Base-by-base conservation (phyloP, 2,888 invertebrate genomes). In the Endotricha flammealis region DNA sequence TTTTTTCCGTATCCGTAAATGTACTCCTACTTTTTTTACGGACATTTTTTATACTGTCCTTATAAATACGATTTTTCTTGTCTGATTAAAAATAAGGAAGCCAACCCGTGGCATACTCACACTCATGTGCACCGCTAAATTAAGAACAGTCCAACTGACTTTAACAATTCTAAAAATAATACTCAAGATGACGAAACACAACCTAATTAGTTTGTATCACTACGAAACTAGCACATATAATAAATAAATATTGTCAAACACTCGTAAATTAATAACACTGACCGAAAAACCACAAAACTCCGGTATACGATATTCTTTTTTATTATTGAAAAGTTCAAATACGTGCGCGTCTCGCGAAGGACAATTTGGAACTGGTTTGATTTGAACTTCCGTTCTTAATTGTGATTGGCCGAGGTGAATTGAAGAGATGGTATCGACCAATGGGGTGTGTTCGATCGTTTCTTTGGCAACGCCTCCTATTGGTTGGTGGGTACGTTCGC, bases 161-260 rank as follows among this genome's bases (percentile, higher is more conserved):
- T 75, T 76, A 79, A 80, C 82, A 81, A 77, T 64, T 64, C 82
- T 85, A 85, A 80, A 83, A 83, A 83, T 83, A 82, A 71, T 64
- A 57, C 60, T 60, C 60, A 59, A 60, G 65, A 53, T 80, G 76
- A 79, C 73, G 74, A 77, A 77, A 76, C 71, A 65, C 72, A 76
- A 79, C 72, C 82, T 78, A 79, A 65, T 70, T 74, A 36, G 35
- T 28, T 29, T 35, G 22, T 22, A 22, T 29, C 35, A 29, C 29
- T 22, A 27, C 4, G 8, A 46, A 44, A 48, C 41, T 39, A 49
- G 33, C 38, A 45, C 30, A 28, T 37, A 41, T 27, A 12, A 42
- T 38, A 46, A 33, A 44, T 36, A 38, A 42, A 45, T 45, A 32
- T 36, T 35, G 23, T 24, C 34, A 39, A 48, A 50, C 47, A 55